Evolutionary conservation across 2,797 vertebrate species (phyloP), one percentile per base, ranked within the genome.

Genomic region (Mormyrops attenuatus): DNA sequence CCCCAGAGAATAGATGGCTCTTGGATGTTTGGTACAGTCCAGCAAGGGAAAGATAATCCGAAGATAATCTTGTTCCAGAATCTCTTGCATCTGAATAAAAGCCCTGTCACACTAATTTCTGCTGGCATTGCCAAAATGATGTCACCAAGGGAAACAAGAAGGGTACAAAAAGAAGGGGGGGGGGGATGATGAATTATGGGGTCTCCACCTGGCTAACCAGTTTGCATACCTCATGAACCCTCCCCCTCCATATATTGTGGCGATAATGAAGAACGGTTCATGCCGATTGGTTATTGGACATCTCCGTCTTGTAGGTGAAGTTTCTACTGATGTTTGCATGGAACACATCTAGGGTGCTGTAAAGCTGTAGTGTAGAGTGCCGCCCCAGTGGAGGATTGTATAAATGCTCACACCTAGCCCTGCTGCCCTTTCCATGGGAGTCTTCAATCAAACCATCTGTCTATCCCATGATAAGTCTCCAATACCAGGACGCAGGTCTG

Each of bases 111-210:
- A 66, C 41, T 20, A 34, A 52, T 77, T 77, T 80, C 17, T 53
- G 52, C 73, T n/a, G 17, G 53, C 53, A 87, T 50, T 55, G 22
- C 52, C 52, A 6, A 87, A 85, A 60, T 22, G 15, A 38, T 3
- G 15, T 55, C 85, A 87, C 85, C 49, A 69, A 89, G 6, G 84
- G 47, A 7, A n/a, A n/a, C n/a, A n/a, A n/a, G n/a, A n/a, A n/a
- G n/a, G n/a, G n/a, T n/a, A n/a, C 47, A 88, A 85, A 90, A 63
- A 60, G 87, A 84, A 44, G 86, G 30, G 84, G 49, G 88, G 49
- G 47, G 22, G 38, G 6, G 17, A 20, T 38, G 38, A 77, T 41
- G 38, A 34, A 69, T 69, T 34, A 69, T 34, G 66, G 66, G 26
- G 60, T 66, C 57, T 22, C 13, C 69, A 73, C 66, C 66, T 34